These are phyloP conservation scores for Indicator maculatus DNA, from an alignment of 2,113 vertebrate species.

Conservation along the genomic window DNA sequence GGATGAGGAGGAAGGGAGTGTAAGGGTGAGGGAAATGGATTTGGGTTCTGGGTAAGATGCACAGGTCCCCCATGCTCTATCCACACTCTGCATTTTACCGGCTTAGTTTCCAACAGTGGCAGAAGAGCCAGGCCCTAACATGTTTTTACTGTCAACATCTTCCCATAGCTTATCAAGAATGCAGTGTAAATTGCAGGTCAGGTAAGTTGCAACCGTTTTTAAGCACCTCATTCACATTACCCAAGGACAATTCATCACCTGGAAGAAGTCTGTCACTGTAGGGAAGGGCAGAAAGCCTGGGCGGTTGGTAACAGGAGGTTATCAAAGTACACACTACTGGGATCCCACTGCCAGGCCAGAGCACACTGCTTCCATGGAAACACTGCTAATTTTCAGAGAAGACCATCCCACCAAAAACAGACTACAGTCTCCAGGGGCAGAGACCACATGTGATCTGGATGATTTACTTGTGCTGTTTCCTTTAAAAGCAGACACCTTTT, in stretches of 20 bases:
- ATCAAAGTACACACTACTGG: not conserved
- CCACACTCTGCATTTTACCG: not conserved
- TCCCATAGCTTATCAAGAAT: not conserved
- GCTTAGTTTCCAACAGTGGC: not conserved
- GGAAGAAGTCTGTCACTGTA: not conserved
- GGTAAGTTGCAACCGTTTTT: not conserved
- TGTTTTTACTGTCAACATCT: not conserved
- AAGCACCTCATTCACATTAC: not conserved
- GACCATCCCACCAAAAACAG: not conserved
- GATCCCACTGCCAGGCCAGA: not conserved
- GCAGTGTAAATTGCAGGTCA: not conserved
- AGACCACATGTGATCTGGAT: not conserved
- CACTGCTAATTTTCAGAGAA: not conserved
- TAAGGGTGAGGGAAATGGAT: not conserved
- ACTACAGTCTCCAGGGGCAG: not conserved
- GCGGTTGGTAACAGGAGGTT: not conserved
- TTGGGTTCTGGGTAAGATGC: not conserved
- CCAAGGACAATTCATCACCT: not conserved
- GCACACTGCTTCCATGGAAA: not conserved
- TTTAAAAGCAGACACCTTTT: not conserved
- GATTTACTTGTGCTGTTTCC: not conserved
- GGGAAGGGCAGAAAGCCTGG: not conserved
- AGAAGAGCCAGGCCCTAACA: not conserved
- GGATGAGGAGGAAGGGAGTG: not conserved
- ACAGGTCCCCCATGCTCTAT: not conserved